A percentile compares a stretch with the other conserved stretches of the same genome.
These are phyloP conservation scores for Protophormia terraenovae DNA, from an alignment of 2,888 invertebrate genomes.

Conservation along the genomic window DNA sequence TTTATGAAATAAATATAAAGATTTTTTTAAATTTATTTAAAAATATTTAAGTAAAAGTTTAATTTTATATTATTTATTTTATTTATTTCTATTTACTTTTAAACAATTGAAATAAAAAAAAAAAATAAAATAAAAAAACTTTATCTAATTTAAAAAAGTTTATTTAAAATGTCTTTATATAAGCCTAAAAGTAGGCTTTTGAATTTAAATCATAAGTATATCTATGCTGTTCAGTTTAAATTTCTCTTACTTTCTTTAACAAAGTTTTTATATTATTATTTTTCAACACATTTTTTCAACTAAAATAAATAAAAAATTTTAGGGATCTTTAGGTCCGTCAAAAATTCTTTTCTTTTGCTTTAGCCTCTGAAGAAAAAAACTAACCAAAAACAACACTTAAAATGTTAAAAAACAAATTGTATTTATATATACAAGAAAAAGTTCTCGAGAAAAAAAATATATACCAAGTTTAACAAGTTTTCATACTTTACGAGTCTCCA, in stretches of 20 bases:
- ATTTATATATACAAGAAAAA: background rate
- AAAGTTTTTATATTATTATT: constrained; percentile 48
- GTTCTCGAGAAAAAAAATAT: background rate
- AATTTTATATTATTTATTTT: too few species aligned
- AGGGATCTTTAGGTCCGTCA: constrained; percentile 53
- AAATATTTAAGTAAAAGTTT: too few species aligned
- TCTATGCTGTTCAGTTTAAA: background rate
- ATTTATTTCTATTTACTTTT: too few species aligned
- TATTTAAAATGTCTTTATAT: too few species aligned
- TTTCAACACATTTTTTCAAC: constrained; percentile 8
- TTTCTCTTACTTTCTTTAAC: constrained; percentile 1
- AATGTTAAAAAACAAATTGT: constrained; percentile 30
- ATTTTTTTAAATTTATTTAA: too few species aligned
- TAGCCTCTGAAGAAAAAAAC: constrained; percentile 59
- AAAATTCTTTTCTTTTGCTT: constrained; percentile 26
- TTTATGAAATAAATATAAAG: too few species aligned
- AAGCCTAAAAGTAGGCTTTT: constrained; percentile 54
- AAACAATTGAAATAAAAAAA: too few species aligned
- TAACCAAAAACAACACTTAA: constrained; percentile 61
- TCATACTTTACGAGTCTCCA: constrained; percentile 76
- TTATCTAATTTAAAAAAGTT: background rate
- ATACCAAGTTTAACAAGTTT: constrained; percentile 64
- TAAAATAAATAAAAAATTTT: constrained; percentile 26
- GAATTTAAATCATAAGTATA: background rate
- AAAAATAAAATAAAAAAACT: background rate